Evolutionary conservation across 2,888 invertebrate species (phyloP).

Genomic region (Ernsta delagoae): DNA sequence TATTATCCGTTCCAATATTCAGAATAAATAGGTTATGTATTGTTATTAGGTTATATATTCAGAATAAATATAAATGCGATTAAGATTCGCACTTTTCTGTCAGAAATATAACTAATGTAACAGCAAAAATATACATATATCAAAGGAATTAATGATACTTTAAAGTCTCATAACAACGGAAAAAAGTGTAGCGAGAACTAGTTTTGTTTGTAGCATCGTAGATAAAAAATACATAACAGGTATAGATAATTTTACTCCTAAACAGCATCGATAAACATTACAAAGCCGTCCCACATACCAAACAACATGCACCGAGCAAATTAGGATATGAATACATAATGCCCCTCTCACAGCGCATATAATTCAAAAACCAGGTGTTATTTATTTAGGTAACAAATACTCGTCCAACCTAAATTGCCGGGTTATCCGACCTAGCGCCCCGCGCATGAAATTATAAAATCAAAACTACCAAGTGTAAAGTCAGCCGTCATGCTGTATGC

Average conservation of each 20-base stretch:
- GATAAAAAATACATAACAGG: too few relatives aligned
- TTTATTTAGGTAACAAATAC: slow-evolving; percentile 29
- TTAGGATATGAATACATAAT: slow-evolving; percentile 31
- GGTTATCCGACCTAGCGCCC: slow-evolving; percentile 49
- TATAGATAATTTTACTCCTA: not conserved
- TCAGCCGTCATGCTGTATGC: slow-evolving; percentile 51
- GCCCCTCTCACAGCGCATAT: slow-evolving; percentile 18
- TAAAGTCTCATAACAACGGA: too few relatives aligned
- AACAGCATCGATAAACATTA: not conserved
- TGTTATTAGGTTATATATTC: too few relatives aligned
- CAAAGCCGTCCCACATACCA: not conserved
- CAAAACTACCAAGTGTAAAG: slow-evolving; percentile 51
- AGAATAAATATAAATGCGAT: too few relatives aligned
- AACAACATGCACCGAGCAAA: slow-evolving; percentile 22
- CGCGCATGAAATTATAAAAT: slow-evolving; percentile 48
- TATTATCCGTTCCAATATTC: not conserved
- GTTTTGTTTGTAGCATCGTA: too few relatives aligned
- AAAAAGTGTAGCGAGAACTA: too few relatives aligned
- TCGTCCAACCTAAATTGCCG: slow-evolving; percentile 47
- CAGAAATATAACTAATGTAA: too few relatives aligned
- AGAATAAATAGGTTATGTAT: too few relatives aligned
- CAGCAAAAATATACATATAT: too few relatives aligned
- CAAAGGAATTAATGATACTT: too few relatives aligned
- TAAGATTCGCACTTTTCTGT: too few relatives aligned
- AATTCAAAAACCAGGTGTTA: slow-evolving; percentile 32